phyloP scores from a whole-genome alignment of 2,113 vertebrate species.

The Catharus fuscescens region DNA sequence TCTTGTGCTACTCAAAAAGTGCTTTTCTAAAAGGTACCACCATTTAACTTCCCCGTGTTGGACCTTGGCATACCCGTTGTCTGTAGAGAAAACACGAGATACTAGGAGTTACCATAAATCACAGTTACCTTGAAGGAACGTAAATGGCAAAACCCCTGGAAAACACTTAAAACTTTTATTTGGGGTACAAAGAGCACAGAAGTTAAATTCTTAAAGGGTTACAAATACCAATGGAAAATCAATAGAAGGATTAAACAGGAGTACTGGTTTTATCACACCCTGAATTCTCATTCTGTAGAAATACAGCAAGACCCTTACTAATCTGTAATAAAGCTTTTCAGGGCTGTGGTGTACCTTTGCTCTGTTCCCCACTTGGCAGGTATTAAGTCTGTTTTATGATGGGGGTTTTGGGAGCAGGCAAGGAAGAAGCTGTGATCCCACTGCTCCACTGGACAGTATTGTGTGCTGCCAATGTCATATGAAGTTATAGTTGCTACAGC shows the following conservation, averaged over 20 bases:
- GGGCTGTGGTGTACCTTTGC: background rate
- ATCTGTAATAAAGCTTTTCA: background rate
- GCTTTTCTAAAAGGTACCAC: background rate
- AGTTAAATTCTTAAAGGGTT: background rate
- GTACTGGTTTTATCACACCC: background rate
- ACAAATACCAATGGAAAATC: background rate
- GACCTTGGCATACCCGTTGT: background rate
- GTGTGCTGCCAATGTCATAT: accelerated
- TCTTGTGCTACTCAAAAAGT: background rate
- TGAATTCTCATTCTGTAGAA: background rate
- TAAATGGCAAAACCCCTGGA: background rate
- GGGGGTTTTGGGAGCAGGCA: background rate
- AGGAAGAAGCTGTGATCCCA: accelerated
- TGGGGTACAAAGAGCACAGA: background rate
- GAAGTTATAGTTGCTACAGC: background rate
- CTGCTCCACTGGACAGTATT: background rate
- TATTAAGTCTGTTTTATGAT: background rate
- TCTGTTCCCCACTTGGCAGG: background rate
- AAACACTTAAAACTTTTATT: background rate
- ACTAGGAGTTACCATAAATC: background rate
- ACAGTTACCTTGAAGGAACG: background rate
- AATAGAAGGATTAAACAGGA: background rate
- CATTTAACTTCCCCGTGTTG: background rate
- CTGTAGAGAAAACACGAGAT: background rate
- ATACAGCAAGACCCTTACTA: background rate